Evolutionary conservation across 2,888 invertebrate genomes (phyloP), one percentile per base, ranked within the genome.

Genomic region (Lysandra bellargus): DNA sequence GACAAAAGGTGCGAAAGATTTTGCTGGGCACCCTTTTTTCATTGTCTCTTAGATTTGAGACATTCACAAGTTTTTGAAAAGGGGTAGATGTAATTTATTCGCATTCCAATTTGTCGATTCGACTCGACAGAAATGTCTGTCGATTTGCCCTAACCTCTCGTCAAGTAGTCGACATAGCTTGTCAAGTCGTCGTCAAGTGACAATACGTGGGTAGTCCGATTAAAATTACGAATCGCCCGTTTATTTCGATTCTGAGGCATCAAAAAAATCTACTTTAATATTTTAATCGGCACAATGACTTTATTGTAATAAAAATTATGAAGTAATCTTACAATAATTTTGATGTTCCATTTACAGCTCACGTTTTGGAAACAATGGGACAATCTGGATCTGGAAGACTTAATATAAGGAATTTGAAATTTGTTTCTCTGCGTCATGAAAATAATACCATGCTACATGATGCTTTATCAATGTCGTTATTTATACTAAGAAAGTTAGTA

Each of bases 141-240:
- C 33, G 69, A 69, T 33, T 33, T 4, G 14, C 14, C 69, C 14
- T 5, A 6, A 61, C 61, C 61, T 61, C 61, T 61, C 61, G 61
- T 61, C 23, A 61, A 5, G 61, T 61, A n/a, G 61, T 7, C 61
- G 17, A 64, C 30, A 3, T 23, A 30, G 30, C 64, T 64, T 12
- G 23, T 61, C 61, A 7, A 30, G 64, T 64, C 30, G 2, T 64
- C 64, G 5, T 14, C 69, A 37, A 69, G 33, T 69, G 33, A 33
- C 69, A 33, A 64, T 37, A 37, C 6, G 69, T 69, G 69, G 69
- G 69, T 69, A 69, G 69, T 14, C 33, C 17, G 69, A 69, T 69
- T 33, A 37, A 69, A 69, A 69, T 69, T 33, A 69, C 64, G 30
- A 64, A 30, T 64, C 30, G 30, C 33, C 1, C 1, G 30, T 69